phyloP scores from a whole-genome alignment of 1,140 invertebrate genomes.

The Caenorhabditis inopinata region DNA sequence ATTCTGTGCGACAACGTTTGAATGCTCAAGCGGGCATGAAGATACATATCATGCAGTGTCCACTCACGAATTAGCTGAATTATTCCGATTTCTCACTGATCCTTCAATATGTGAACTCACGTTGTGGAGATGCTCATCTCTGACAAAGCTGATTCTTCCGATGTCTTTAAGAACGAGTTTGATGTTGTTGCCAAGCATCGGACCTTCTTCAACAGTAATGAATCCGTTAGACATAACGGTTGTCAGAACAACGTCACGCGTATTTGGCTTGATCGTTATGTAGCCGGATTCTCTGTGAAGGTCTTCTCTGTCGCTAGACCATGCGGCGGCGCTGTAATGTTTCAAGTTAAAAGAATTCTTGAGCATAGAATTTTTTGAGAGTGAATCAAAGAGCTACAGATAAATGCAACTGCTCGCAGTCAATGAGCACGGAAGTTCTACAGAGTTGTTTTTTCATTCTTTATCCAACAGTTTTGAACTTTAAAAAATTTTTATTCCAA shows the following conservation, averaged over 20 bases:
- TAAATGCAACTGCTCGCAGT: too few species aligned
- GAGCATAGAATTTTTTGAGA: too few species aligned
- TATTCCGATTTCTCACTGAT: background rate
- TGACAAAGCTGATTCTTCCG: conserved; percentile 24
- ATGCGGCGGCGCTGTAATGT: conserved; percentile 14
- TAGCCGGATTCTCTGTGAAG: conserved; percentile 4
- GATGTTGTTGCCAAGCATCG: background rate
- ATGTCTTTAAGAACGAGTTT: conserved; percentile 14
- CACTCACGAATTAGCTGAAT: background rate
- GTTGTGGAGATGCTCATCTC: conserved; percentile 15
- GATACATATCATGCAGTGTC: background rate
- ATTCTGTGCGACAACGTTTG: conserved; percentile 20
- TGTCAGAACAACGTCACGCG: background rate
- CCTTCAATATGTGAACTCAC: background rate
- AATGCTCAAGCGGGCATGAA: background rate
- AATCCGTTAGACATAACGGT: conserved; percentile 12
- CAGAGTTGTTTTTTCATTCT: too few species aligned
- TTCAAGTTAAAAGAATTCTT: background rate
- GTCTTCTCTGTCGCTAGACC: conserved; percentile 16
- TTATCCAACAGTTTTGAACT: too few species aligned
- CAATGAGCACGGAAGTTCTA: too few species aligned
- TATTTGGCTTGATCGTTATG: conserved; percentile 1
- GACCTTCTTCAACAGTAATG: conserved; percentile 1
- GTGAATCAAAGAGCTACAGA: too few species aligned
- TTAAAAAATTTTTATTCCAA: too few species aligned